These are phyloP conservation scores for Nephrotoma appendiculata DNA, from an alignment of 2,888 invertebrate species.

Conservation along the genomic window DNA sequence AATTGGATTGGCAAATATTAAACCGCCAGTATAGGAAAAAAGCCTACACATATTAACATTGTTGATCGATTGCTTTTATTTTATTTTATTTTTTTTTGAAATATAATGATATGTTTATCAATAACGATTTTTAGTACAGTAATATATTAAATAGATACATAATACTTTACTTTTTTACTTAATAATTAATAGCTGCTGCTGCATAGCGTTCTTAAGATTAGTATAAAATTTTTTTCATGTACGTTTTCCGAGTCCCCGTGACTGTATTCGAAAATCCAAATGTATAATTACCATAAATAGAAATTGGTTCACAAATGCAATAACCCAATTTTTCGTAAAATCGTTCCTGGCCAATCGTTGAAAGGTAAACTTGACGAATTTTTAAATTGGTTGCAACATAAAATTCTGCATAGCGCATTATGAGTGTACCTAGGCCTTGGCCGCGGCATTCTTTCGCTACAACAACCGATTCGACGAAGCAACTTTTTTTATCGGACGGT, in stretches of 20 bases:
- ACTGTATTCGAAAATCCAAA: neutral
- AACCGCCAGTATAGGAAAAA: neutral
- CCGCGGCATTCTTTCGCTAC: constrained; percentile 56
- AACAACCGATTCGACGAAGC: constrained; percentile 71
- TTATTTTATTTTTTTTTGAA: neutral
- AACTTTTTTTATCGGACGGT: constrained; percentile 51
- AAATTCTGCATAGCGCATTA: constrained; percentile 60
- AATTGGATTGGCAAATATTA: constrained; percentile 39
- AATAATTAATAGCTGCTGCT: neutral
- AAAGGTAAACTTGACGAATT: constrained; percentile 49
- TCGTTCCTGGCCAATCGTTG: constrained; percentile 57
- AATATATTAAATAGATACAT: neutral
- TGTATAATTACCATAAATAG: constrained; percentile 41
- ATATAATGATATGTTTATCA: neutral
- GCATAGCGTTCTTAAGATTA: neutral
- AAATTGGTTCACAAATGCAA: constrained; percentile 48
- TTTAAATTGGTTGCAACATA: constrained; percentile 49
- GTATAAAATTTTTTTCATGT: constrained; percentile 2
- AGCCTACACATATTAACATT: neutral
- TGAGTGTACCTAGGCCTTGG: constrained; percentile 57
- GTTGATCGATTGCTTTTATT: neutral
- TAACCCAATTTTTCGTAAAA: constrained; percentile 66
- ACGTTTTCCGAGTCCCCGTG: neutral
- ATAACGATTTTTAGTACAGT: neutral
- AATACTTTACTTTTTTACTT: neutral